Conservation (phyloP, 2,888 invertebrate species). For the Icerya purchasi region DNA sequence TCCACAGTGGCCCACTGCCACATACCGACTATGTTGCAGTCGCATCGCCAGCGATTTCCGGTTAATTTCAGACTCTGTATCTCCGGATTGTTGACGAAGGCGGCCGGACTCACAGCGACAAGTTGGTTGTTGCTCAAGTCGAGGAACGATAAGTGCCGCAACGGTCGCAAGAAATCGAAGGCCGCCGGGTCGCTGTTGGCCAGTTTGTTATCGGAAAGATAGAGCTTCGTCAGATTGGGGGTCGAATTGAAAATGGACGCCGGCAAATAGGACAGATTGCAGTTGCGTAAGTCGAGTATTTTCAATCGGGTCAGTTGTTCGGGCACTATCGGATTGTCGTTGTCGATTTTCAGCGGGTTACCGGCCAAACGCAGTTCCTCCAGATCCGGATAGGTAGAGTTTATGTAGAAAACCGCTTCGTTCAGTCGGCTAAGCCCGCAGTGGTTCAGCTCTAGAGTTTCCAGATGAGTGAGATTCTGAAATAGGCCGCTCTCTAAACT, state of each 20-base stretch:
- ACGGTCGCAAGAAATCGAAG: slow-evolving; percentile 33
- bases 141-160: slow-evolving; percentile 35
- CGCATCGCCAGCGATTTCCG: slow-evolving; percentile 46
- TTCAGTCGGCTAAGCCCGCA: slow-evolving; percentile 41
- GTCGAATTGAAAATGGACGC: slow-evolving; percentile 37
- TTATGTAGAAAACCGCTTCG: slow-evolving; percentile 43
- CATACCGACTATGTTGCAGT: slow-evolving; percentile 43
- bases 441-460: slow-evolving; percentile 42
- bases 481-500: slow-evolving; percentile 43
- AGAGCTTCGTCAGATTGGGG: slow-evolving; percentile 38
- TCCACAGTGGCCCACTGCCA: slow-evolving; percentile 50
- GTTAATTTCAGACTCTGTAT: slow-evolving; percentile 38
- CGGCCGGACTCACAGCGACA: slow-evolving; percentile 33
- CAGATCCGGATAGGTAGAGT: slow-evolving; percentile 38
- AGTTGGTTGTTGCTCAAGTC: slow-evolving; percentile 42
- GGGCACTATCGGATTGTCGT: slow-evolving; percentile 36
- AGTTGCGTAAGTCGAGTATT: slow-evolving; percentile 41
- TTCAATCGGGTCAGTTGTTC: slow-evolving; percentile 39
- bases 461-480: slow-evolving; percentile 40
- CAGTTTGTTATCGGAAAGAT: slow-evolving; percentile 36
- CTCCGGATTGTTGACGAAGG: slow-evolving; percentile 31
- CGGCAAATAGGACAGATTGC: slow-evolving; percentile 37
- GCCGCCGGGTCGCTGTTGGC: slow-evolving; percentile 27
- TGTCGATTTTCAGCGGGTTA: slow-evolving; percentile 40
- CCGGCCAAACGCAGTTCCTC: slow-evolving; percentile 43